A percentile compares a stretch with the other conserved stretches of the same genome.
phyloP scores from a whole-genome alignment of 2,113 vertebrate genomes.

The Himantopus leucocephalus region DNA sequence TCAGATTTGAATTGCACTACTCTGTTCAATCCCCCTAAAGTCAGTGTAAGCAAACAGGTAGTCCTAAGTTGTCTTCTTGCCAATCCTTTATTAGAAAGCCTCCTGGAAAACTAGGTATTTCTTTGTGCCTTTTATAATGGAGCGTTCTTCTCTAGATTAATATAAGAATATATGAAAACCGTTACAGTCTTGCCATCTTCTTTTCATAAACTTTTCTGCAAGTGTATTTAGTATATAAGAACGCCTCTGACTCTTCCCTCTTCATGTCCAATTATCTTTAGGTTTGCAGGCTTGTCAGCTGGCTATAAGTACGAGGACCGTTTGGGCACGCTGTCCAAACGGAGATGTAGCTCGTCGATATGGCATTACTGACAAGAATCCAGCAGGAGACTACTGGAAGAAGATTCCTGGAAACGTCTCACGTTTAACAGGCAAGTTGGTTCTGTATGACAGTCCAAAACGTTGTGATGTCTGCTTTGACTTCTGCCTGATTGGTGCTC shows the following conservation, averaged over 20 bases:
- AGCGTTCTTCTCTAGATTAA: neutral
- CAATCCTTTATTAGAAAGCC: neutral
- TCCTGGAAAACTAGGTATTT: neutral
- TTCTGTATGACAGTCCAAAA: neutral
- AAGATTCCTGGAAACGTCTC: slow-evolving; percentile 86
- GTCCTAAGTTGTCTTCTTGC: neutral
- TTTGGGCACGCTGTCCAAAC: slow-evolving; percentile 91
- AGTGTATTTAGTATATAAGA: neutral
- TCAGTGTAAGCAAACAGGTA: neutral
- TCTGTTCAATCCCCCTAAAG: neutral
- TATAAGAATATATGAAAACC: neutral
- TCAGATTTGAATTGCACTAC: neutral
- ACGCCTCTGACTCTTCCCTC: neutral
- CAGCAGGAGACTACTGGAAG: slow-evolving; percentile 98
- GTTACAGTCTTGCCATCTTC: neutral
- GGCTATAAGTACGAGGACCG: slow-evolving; percentile 84
- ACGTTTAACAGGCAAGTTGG: slow-evolving; percentile 84
- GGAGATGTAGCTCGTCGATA: slow-evolving; percentile 92
- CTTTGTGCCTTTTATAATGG: neutral
- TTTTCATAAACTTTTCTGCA: neutral
- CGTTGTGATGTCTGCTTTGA: neutral
- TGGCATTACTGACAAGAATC: slow-evolving; percentile 88
- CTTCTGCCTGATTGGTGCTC: neutral
- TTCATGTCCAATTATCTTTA: slow-evolving; percentile 23
- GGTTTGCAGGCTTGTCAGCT: slow-evolving; percentile 90